Evolutionary conservation across 2,797 vertebrate species (phyloP).

Genomic region (Nasua narica): DNA sequence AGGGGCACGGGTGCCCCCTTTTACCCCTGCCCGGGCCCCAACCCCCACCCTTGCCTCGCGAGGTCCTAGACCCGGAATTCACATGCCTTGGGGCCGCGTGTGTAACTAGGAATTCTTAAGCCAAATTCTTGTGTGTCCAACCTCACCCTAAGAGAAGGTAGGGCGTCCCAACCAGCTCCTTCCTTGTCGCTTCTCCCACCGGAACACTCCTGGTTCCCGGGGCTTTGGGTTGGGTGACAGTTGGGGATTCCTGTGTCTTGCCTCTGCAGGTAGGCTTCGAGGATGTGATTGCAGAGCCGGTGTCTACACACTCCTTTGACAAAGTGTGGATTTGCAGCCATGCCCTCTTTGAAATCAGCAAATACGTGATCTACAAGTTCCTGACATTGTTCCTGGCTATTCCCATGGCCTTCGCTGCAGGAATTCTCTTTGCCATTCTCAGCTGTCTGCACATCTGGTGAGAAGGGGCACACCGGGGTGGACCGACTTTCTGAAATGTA

Average conservation of each 20-base stretch:
- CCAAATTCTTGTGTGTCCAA: not conserved
- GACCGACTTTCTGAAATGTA: not conserved
- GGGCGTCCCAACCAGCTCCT: not conserved
- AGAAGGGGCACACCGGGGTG: constrained; percentile 51
- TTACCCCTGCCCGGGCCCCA: not conserved
- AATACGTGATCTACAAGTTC: constrained; percentile 91
- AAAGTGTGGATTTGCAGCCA: constrained; percentile 95
- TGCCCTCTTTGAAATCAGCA: constrained; percentile 92
- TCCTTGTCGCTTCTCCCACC: not conserved
- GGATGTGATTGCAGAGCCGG: constrained; percentile 94
- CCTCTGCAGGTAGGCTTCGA: constrained; percentile 90
- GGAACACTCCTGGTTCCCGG: not conserved
- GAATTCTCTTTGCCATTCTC: constrained; percentile 90
- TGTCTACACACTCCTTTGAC: constrained; percentile 92
- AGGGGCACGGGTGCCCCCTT: not conserved
- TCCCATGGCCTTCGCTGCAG: constrained; percentile 90
- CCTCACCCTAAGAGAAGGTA: not conserved
- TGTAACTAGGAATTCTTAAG: not conserved
- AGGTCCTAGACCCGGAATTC: not conserved
- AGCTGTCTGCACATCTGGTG: constrained; percentile 98
- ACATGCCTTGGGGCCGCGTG: too few relatives aligned
- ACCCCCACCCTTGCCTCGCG: rapidly evolving
- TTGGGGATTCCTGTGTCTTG: not conserved
- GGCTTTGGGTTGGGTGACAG: not conserved
- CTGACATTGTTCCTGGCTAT: constrained; percentile 92